Percentiles rank a stretch among this genome's conserved stretches.
These are phyloP conservation scores for Sipha flava DNA, from an alignment of 1,140 invertebrate genomes.

Conservation along the genomic window DNA sequence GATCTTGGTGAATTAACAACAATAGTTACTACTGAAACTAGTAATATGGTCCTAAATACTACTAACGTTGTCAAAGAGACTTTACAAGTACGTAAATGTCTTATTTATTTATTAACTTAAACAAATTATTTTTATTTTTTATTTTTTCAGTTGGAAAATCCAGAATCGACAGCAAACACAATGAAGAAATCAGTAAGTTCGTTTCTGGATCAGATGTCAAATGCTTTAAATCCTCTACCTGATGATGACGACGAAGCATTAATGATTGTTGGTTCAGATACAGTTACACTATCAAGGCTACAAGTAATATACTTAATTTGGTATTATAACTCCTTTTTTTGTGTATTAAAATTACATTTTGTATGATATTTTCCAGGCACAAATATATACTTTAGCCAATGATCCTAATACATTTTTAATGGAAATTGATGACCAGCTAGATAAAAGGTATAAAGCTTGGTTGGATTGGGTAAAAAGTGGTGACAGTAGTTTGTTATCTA, in stretches of 20 bases:
- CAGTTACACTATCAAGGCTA: conserved; percentile 51
- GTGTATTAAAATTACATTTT: not conserved
- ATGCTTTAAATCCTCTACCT: conserved; percentile 56
- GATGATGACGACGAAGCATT: conserved; percentile 61
- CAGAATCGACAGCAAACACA: conserved; percentile 56
- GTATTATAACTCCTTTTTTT: not conserved
- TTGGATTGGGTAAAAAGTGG: conserved; percentile 46
- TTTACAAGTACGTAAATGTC: conserved; percentile 50
- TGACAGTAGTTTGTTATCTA: conserved; percentile 45
- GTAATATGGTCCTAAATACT: conserved; percentile 53
- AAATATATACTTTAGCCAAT: conserved; percentile 44
- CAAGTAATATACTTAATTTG: conserved; percentile 45
- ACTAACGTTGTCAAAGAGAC: conserved; percentile 58
- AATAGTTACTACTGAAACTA: conserved; percentile 60
- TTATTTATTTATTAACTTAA: not conserved
- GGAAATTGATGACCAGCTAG: conserved; percentile 43
- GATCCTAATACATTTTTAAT: conserved; percentile 45
- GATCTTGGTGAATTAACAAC: conserved; percentile 64
- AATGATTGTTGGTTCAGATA: conserved; percentile 53
- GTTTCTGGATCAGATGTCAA: conserved; percentile 54
- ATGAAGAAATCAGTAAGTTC: conserved; percentile 61
- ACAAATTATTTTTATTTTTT: no score
- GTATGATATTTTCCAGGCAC: conserved; percentile 34
- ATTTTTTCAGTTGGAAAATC: conserved; percentile 54
- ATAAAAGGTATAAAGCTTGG: conserved; percentile 46